phyloP scores from a whole-genome alignment of 2,888 invertebrate species.

The Argyresthia albistria region DNA sequence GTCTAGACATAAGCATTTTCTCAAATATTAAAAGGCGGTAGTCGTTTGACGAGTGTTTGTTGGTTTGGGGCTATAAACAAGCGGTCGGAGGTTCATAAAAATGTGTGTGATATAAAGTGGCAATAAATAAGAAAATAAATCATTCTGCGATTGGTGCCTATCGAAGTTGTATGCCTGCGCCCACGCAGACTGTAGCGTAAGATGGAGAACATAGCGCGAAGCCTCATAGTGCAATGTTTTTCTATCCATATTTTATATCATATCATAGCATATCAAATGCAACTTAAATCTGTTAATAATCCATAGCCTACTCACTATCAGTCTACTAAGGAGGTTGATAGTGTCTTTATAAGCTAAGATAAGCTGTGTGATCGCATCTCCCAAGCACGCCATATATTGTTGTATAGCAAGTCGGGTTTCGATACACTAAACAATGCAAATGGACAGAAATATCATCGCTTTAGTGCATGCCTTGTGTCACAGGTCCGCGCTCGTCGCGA shows the following conservation, averaged over 20 bases:
- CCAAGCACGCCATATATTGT: background rate
- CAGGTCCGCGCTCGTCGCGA: constrained; percentile 11
- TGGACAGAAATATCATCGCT: no score
- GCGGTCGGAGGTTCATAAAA: constrained; percentile 37
- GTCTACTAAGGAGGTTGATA: no score
- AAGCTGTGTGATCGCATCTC: constrained; percentile 11
- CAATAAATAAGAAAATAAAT: constrained; percentile 35
- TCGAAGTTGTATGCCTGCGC: constrained; percentile 21
- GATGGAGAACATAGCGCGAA: no score
- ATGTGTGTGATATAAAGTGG: constrained; percentile 26
- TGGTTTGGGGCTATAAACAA: constrained; percentile 30
- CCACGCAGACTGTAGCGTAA: constrained; percentile 30
- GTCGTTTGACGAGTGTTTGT: constrained; percentile 23
- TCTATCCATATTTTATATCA: no score
- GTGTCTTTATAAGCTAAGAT: background rate
- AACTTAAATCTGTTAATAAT: no score
- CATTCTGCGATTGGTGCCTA: constrained; percentile 21
- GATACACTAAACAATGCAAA: no score
- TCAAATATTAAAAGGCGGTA: constrained; percentile 13
- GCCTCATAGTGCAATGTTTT: no score
- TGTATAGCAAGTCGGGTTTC: no score
- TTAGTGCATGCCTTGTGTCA: background rate
- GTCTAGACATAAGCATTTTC: background rate
- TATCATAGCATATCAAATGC: no score
- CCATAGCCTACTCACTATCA: no score